Base-by-base conservation (phyloP, 1,140 invertebrate genomes). In the Drosophila sucinea region DNA sequence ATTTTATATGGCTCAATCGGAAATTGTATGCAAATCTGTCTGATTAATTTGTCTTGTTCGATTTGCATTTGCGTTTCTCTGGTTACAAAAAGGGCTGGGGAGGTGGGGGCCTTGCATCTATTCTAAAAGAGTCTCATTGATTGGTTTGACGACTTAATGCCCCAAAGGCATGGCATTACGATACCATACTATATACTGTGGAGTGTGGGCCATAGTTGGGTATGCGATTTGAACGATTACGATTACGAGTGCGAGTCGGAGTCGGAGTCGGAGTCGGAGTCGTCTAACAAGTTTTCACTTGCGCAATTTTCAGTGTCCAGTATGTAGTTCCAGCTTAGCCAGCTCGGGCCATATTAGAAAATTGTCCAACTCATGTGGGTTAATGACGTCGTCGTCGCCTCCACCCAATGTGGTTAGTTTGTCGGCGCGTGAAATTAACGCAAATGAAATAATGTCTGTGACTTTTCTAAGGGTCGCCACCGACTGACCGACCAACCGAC, bases 251-350 rank as follows among this genome's bases (percentile, higher is more conserved):
- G 47, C 47, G 47, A 62, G 58, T 58, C 40, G 25, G 51, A 55
- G 10, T 38, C 35, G 8, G 51, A 55, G 10, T 38, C 35, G 8
- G 35, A 38, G 10, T 8, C 33, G 33, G 33, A 38, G 56, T 27
- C 17, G 56, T 35, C 33, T 40, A 73, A 69, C 73, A 76, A 76
- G 65, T 77, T 77, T 77, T 73, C 74, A 73, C 60, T 77, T 76
- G 73, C 73, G 73, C 70, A 76, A 76, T 73, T 55, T 58, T n/a
- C 44, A 35, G 10, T 32, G 51, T 56, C 54, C 54, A 60, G 35
- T 10, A 17, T 17, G 17, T 17, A 35, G 33, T 35, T 25, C 57
- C 67, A 40, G n/a, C 38, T 29, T 27, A 33, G 32, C 67, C 40
- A n/a, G 30, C 51, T 23, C 33, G 64, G 29, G 64, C 73, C 70